Percentiles rank a stretch among this genome's conserved stretches.
Evolutionary conservation across 2,888 invertebrate genomes (phyloP).

Genomic region (Panopea generosa): DNA sequence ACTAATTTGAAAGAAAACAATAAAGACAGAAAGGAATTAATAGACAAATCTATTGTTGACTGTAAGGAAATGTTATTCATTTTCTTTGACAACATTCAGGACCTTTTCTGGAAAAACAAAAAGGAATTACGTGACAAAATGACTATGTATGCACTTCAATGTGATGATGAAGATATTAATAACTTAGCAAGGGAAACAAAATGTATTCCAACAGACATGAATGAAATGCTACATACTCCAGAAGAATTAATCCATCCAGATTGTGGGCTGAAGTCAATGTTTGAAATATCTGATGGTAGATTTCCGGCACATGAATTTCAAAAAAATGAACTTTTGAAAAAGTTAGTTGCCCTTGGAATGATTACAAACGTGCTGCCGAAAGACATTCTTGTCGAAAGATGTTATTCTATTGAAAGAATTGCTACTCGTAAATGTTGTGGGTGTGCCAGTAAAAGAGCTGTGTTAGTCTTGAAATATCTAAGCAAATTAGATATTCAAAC

Average conservation of each 20-base stretch:
- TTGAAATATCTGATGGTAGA: slow-evolving; percentile 63
- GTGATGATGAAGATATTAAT: neutral
- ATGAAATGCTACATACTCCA: slow-evolving; percentile 47
- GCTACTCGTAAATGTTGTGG: neutral
- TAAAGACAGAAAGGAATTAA: neutral
- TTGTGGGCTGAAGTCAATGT: slow-evolving; percentile 62
- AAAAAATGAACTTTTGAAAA: slow-evolving; percentile 17
- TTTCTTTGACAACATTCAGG: slow-evolving; percentile 16
- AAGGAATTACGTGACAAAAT: slow-evolving; percentile 1
- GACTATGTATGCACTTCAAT: slow-evolving; percentile 12
- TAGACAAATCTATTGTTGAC: neutral
- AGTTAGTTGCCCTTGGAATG: slow-evolving; percentile 67
- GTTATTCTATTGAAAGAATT: slow-evolving; percentile 49
- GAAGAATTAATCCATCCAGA: slow-evolving; percentile 69
- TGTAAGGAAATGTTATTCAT: slow-evolving; percentile 4
- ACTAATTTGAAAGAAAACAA: slow-evolving; percentile 5
- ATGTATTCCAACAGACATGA: slow-evolving; percentile 37
- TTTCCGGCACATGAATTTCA: slow-evolving; percentile 63
- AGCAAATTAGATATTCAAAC: neutral
- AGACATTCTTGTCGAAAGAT: slow-evolving; percentile 61
- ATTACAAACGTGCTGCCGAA: slow-evolving; percentile 41
- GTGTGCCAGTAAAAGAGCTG: slow-evolving; percentile 18
- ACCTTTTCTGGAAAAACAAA: slow-evolving; percentile 22
- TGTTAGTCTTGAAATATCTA: slow-evolving; percentile 2
- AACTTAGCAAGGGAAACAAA: slow-evolving; percentile 22